Conservation (phyloP, 2,113 vertebrate species). For the Heptranchias perlo region DNA sequence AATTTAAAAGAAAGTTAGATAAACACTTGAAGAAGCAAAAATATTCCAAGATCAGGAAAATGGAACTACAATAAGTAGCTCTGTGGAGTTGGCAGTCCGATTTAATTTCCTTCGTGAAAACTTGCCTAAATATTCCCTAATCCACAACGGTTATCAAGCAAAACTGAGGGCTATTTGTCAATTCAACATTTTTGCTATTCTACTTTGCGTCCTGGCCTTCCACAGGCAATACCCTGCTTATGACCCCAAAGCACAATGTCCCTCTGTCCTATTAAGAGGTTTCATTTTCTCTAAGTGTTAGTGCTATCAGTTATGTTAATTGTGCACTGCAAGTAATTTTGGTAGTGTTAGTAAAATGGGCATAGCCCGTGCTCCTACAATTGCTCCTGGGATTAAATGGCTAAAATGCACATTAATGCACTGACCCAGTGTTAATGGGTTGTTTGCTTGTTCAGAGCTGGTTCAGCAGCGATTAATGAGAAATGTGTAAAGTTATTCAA, state of each 20-base stretch:
- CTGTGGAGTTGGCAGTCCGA: not conserved
- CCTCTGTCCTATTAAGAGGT: not conserved
- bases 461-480: constrained; percentile 5
- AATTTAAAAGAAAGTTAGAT: not conserved
- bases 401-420: not conserved
- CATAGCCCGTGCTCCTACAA: not conserved
- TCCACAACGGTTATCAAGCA: not conserved
- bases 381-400: constrained; percentile 14
- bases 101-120: not conserved
- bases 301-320: not conserved
- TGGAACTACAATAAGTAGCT: not conserved
- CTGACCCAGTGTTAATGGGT: not conserved
- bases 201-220: not conserved
- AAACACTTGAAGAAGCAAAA: not conserved
- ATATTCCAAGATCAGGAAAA: not conserved
- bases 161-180: not conserved
- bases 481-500: constrained; percentile 19
- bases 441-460: not conserved
- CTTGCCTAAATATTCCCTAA: not conserved
- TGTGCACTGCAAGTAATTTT: not conserved
- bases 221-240: not conserved
- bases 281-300: not conserved
- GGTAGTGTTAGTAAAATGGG: not conserved
- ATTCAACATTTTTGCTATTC: not conserved
- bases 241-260: not conserved